Percentiles rank a stretch among this genome's conserved stretches.
These are phyloP conservation scores for Ictidomys tridecemlineatus DNA, from an alignment of 2,113 vertebrate species.

Conservation along the genomic window DNA sequence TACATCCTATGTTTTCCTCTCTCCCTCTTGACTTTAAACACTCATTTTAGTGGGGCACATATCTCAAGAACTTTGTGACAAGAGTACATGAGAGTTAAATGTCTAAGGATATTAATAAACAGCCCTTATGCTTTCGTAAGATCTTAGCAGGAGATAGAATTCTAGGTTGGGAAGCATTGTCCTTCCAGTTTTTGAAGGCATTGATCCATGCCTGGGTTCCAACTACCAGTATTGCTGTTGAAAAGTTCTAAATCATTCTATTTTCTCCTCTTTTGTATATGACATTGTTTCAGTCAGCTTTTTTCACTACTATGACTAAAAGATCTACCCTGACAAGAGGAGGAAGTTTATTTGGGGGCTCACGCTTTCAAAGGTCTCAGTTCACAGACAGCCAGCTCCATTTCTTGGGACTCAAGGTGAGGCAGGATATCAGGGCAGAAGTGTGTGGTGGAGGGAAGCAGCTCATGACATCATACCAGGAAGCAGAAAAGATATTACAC, in stretches of 20 bases:
- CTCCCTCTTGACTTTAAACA: not conserved
- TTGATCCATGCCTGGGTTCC: not conserved
- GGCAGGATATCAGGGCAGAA: no score
- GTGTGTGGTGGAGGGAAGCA: no score
- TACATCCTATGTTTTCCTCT: not conserved
- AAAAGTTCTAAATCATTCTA: not conserved
- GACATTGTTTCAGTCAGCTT: not conserved
- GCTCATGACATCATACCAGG: no score
- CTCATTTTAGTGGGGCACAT: not conserved
- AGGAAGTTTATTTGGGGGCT: no score
- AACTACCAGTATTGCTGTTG: not conserved
- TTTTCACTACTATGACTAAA: no score
- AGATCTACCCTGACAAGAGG: no score
- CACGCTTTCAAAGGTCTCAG: no score
- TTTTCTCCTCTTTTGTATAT: not conserved
- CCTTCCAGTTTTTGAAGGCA: not conserved
- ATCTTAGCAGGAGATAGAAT: not conserved
- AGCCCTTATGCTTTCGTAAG: not conserved
- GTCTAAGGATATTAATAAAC: not conserved
- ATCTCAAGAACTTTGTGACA: not conserved
- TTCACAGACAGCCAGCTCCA: no score
- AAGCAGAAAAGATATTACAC: no score
- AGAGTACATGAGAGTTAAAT: not conserved
- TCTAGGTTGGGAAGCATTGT: not conserved
- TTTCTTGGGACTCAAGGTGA: no score